Conservation (phyloP, 2,888 invertebrate species). For the Parnassius apollo region DNA sequence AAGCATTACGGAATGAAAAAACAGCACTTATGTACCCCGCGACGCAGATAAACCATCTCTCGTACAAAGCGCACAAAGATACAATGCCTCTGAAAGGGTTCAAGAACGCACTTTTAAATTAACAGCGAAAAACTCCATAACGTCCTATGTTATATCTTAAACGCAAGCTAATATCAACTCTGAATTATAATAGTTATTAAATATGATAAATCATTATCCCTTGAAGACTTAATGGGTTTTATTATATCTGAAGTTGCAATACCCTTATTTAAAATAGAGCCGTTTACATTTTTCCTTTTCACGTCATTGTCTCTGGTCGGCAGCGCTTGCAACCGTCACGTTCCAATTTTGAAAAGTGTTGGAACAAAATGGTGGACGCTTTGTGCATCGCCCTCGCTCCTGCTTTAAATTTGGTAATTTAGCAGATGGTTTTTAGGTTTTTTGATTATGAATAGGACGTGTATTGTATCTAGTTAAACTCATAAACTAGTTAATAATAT, state of each 20-base stretch:
- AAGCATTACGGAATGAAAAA: constrained; percentile 82
- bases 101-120: constrained; percentile 82
- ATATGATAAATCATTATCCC: constrained; percentile 41
- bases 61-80: constrained; percentile 81
- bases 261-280: constrained; percentile 76
- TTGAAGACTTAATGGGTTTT: constrained; percentile 49
- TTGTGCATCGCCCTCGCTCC: constrained; percentile 65
- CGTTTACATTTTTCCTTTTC: constrained; percentile 81
- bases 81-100: constrained; percentile 82
- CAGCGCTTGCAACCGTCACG: constrained; percentile 81
- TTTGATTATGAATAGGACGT: constrained; percentile 51
- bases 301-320: constrained; percentile 78
- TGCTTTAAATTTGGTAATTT: constrained; percentile 68
- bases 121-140: constrained; percentile 58
- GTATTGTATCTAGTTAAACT: neutral
- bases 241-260: constrained; percentile 65
- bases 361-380: constrained; percentile 80
- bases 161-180: constrained; percentile 48
- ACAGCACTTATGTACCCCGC: constrained; percentile 81
- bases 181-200: constrained; percentile 32
- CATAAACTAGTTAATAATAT: neutral
- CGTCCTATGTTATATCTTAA: constrained; percentile 44
- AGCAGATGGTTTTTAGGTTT: constrained; percentile 73
- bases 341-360: constrained; percentile 81
- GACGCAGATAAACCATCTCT: constrained; percentile 80